Evolutionary conservation across 1,140 invertebrate genomes (phyloP), one percentile per base, ranked within the genome.

Genomic region (Cydia amplana): DNA sequence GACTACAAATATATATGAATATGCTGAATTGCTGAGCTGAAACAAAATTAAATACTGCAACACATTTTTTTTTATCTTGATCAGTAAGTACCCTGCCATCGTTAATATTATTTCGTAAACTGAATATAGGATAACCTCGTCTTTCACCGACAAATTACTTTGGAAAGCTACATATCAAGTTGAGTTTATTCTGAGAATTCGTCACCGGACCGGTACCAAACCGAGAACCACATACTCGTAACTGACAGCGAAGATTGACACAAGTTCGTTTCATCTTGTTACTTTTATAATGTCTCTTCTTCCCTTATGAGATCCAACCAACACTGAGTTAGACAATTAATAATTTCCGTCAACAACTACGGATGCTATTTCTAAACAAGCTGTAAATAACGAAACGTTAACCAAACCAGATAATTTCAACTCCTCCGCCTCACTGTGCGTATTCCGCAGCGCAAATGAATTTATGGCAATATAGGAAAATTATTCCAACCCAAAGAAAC

Each of bases 401-500:
- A 32, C 28, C 32, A 70, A 36, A 10, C 25, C 32, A 70, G 65
- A n/a, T 40, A 70, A 70, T 14, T 36, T 70, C 65, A 18, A 36
- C 65, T 64, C 63, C 36, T 40, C 36, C 36, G 9, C 36, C 65
- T 70, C 65, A 40, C 65, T 18, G 65, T 70, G 4, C 65, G 65
- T 70, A 40, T 40, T 70, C 65, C 28, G 18, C 25, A 16, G 65
- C 32, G 4, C n/a, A 40, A 70, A 70, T 36, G 32, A 70, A 70
- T 70, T 70, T 70, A 70, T 70, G 65, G 36, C 65, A 70, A 70
- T 70, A 70, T 70, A 70, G 65, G 65, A 43, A 70, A 70, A 36
- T 70, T 70, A 70, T 70, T 70, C 65, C 65, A 70, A 70, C 28
- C 65, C 65, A 73, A 49, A 73, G 51, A 73, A 73, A 73, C 72